Percentiles rank a stretch among this genome's conserved stretches.
These are phyloP conservation scores for Hypothenemus hampei DNA, from an alignment of 1,140 invertebrate species.

Conservation along the genomic window DNA sequence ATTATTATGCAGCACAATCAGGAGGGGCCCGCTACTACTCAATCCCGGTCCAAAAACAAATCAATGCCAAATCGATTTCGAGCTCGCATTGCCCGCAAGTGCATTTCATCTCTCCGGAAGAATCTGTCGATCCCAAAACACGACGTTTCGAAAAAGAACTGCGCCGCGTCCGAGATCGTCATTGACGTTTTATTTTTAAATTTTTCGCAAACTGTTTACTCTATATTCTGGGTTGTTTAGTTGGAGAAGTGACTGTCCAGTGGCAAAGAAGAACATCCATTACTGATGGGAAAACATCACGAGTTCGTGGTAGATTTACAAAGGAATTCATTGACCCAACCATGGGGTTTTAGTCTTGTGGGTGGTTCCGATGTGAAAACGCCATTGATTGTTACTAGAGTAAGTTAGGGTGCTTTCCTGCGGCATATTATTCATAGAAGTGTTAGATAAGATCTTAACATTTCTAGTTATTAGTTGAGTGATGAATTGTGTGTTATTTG, in stretches of 20 bases:
- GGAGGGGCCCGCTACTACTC: conserved; percentile 8
- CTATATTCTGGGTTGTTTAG: conserved; percentile 24
- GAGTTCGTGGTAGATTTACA: conserved; percentile 69
- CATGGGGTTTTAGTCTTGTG: conserved; percentile 88
- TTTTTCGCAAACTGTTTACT: conserved; percentile 18
- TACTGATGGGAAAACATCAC: conserved; percentile 55
- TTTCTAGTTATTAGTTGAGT: too few relatives aligned
- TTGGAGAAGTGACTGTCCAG: conserved; percentile 25
- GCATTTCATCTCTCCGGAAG: too few relatives aligned
- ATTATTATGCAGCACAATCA: conserved; percentile 21
- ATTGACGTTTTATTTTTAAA: conserved; percentile 26
- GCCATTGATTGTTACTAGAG: conserved; percentile 87
- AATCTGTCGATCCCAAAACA: too few relatives aligned
- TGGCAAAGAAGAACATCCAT: not conserved
- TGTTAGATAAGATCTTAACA: too few relatives aligned
- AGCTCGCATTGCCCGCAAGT: not conserved
- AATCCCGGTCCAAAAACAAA: conserved; percentile 8
- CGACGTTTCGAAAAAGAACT: not conserved
- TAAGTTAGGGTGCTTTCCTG: too few relatives aligned
- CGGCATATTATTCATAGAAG: too few relatives aligned
- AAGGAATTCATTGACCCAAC: conserved; percentile 66
- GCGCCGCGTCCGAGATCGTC: conserved; percentile 3
- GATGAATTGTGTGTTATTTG: too few relatives aligned
- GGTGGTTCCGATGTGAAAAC: conserved; percentile 84
- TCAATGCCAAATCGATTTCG: conserved; percentile 22